These are phyloP conservation scores for Tetrapedia diversipes DNA, from an alignment of 2,888 invertebrate genomes.

Conservation along the genomic window DNA sequence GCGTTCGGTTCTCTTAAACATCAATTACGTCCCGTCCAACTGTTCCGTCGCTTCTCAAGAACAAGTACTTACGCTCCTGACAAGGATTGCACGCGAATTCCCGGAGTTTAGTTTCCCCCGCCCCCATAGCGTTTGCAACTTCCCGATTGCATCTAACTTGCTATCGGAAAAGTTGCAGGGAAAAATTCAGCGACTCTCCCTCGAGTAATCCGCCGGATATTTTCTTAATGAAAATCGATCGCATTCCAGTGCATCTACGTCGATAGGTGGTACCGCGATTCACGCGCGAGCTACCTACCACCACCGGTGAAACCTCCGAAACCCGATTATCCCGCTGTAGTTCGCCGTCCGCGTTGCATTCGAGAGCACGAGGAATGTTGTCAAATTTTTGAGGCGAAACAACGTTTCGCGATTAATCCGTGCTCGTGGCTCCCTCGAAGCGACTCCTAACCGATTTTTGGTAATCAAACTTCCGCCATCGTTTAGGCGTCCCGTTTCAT, in stretches of 20 bases:
- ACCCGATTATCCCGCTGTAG: not conserved
- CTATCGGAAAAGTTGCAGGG: slow-evolving; percentile 30
- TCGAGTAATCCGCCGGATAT: slow-evolving; percentile 19
- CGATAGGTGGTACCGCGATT: not conserved
- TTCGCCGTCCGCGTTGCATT: not conserved
- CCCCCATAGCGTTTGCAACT: slow-evolving; percentile 3
- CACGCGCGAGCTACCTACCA: too few relatives aligned
- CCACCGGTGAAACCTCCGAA: not conserved
- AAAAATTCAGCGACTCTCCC: slow-evolving; percentile 2
- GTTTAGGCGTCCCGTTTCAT: slow-evolving; percentile 15
- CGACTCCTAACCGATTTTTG: slow-evolving; percentile 26
- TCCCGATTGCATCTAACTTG: slow-evolving; percentile 37
- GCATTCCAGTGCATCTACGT: not conserved
- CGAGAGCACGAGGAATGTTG: not conserved
- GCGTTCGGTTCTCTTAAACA: slow-evolving; percentile 2
- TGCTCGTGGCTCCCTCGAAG: too few relatives aligned
- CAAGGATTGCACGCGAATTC: slow-evolving; percentile 41
- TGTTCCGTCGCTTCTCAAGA: slow-evolving; percentile 26
- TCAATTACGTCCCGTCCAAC: slow-evolving; percentile 30
- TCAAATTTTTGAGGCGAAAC: not conserved
- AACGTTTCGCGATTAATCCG: too few relatives aligned
- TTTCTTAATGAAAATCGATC: slow-evolving; percentile 57
- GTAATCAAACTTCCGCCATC: slow-evolving; percentile 12
- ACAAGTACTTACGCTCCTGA: not conserved
- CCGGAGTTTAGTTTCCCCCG: slow-evolving; percentile 29